phyloP scores from a whole-genome alignment of 2,888 invertebrate species.

The Troilus luridus region DNA sequence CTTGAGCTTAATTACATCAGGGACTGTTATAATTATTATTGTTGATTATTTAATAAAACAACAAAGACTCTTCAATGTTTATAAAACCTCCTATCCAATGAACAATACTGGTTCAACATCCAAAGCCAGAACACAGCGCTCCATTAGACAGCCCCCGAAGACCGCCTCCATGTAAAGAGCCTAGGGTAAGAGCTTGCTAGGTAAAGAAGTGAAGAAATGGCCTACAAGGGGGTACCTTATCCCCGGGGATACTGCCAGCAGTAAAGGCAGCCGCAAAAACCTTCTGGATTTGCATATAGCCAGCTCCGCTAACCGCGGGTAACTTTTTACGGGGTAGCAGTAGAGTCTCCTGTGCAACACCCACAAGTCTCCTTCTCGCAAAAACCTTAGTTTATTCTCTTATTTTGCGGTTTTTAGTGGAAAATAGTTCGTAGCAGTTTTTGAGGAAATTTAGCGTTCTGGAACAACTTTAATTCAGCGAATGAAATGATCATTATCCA shows the following conservation, averaged over 20 bases:
- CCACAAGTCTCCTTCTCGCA: not conserved
- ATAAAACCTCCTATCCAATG: not conserved
- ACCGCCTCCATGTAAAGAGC: not conserved
- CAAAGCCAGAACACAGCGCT: not conserved
- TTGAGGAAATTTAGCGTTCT: not conserved
- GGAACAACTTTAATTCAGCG: not conserved
- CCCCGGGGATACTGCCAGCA: not conserved
- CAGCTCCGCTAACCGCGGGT: constrained; percentile 14
- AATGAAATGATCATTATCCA: not conserved
- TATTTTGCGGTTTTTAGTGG: not conserved
- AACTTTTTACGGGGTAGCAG: constrained; percentile 12
- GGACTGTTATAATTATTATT: not conserved
- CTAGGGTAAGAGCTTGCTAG: not conserved
- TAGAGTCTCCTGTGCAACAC: not conserved
- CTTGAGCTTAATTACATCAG: not conserved
- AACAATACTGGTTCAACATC: not conserved
- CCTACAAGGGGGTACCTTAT: not conserved
- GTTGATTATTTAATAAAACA: not conserved
- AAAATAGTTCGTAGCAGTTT: not conserved
- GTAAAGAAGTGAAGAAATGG: constrained; percentile 19
- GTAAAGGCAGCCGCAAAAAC: constrained; percentile 21
- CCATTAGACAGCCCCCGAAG: not conserved
- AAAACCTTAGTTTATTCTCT: constrained; percentile 23
- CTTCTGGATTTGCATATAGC: constrained; percentile 21
- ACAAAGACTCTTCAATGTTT: not conserved